Evolutionary conservation across 2,888 invertebrate genomes (phyloP), one percentile per base, ranked within the genome.

Genomic region (Acrobasis repandana): DNA sequence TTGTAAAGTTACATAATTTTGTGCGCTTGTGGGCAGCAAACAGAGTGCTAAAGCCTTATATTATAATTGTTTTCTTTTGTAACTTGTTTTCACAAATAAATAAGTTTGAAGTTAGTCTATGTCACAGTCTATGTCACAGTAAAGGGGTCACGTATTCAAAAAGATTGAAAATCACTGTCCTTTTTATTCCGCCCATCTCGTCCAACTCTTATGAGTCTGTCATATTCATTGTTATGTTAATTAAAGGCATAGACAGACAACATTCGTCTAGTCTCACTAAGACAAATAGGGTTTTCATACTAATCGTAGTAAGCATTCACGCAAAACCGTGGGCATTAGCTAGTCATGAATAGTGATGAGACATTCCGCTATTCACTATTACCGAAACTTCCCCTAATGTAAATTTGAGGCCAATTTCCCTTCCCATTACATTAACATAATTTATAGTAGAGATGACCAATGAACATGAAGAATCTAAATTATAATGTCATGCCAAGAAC

Each of bases 261-360:
- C 14, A 43, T 54, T 28, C 18, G 18, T 11, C 38, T 52, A 36
- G 6, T 36, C 16, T 38, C 33, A 16, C 15, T 10, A 4, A 47
- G 56, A 56, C 56, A 56, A 57, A 18, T 54, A 20, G 14, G 38
- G 20, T 18, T 54, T 54, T 38, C 20, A 54, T 18, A 38, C 38
- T 43, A 54, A 43, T 54, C 54, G 54, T 16, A 36, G 34, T 52
- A 38, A 18, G 43, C 38, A 43, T 54, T 14, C 54, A 20, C 36
- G 54, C 54, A 54, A 54, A 54, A 54, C 54, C 54, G 38, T 38
- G 54, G 14, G 38, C 54, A 54, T 54, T 54, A 54, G 20, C 20
- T 54, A 54, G 54, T 54, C 54, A 54, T 54, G 54, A 54, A 54
- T 54, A 54, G 38, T 54, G 54, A 54, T 54, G 54, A 54, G 54